Percentiles rank a stretch among this genome's conserved stretches.
Evolutionary conservation across 2,888 invertebrate genomes (phyloP).

Genomic region (Bhutanitis thaidina): DNA sequence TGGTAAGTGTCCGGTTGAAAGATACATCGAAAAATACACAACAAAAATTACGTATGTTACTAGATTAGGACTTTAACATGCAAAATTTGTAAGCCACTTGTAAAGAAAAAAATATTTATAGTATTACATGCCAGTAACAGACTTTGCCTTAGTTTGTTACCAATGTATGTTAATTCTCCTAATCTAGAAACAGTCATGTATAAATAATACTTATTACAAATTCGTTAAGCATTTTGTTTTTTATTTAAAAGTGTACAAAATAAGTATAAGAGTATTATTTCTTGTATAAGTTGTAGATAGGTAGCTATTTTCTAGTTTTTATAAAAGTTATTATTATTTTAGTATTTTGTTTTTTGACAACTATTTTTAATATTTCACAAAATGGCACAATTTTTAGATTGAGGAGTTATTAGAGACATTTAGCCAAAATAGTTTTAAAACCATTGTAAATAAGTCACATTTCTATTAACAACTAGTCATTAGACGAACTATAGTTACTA

Average conservation of each 20-base stretch:
- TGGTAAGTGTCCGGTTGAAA: constrained; percentile 19
- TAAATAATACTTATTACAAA: constrained; percentile 44
- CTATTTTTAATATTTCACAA: constrained; percentile 44
- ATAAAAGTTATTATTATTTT: constrained; percentile 10
- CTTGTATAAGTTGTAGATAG: constrained; percentile 60
- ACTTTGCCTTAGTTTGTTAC: neutral
- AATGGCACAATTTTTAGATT: constrained; percentile 71
- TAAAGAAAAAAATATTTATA: neutral
- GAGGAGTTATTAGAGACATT: constrained; percentile 72
- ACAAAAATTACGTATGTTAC: constrained; percentile 30
- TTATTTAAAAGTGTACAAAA: constrained; percentile 68
- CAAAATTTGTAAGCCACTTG: constrained; percentile 8
- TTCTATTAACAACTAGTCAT: constrained; percentile 55
- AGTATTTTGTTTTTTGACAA: constrained; percentile 13
- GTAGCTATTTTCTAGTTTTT: constrained; percentile 21
- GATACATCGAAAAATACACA: constrained; percentile 25
- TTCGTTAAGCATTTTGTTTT: constrained; percentile 55
- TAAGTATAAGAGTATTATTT: constrained; percentile 57
- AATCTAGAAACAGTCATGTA: constrained; percentile 34
- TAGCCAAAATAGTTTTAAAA: constrained; percentile 75
- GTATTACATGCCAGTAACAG: neutral
- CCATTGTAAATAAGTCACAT: constrained; percentile 70
- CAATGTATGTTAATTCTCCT: constrained; percentile 22
- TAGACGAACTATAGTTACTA: constrained; percentile 57
- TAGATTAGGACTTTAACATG: constrained; percentile 41